Conservation (phyloP, 2,888 invertebrate genomes). For the Polietes domitor region DNA sequence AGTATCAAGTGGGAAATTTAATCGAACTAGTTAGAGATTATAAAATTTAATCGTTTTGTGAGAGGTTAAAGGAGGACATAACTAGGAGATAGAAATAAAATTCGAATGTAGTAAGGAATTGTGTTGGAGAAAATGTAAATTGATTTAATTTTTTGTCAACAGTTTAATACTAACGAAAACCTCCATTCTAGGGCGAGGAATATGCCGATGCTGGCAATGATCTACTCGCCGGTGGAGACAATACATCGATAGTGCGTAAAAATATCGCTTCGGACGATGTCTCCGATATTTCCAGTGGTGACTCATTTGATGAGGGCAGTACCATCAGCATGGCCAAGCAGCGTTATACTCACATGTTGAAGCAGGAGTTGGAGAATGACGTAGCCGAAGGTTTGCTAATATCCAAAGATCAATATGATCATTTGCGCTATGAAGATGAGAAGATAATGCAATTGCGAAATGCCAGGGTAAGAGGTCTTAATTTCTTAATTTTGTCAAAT, state of each 20-base stretch:
- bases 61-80: too few species aligned
- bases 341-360: constrained; percentile 73
- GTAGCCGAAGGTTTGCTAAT: constrained; percentile 81
- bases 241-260: neutral
- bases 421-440: constrained; percentile 83
- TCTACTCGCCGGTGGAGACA: neutral
- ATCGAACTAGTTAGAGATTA: too few species aligned
- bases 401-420: constrained; percentile 82
- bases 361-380: constrained; percentile 76
- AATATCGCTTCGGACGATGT: constrained; percentile 70
- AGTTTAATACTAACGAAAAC: too few species aligned
- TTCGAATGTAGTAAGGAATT: too few species aligned
- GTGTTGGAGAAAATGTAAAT: too few species aligned
- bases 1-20: too few species aligned
- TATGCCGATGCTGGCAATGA: neutral
- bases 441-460: constrained; percentile 82
- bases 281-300: constrained; percentile 74
- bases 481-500: too few species aligned
- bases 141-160: too few species aligned
- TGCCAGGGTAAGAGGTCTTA: constrained; percentile 80
- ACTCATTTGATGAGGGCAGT: constrained; percentile 71
- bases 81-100: too few species aligned
- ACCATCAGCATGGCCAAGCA: constrained; percentile 73
- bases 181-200: too few species aligned
- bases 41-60: too few species aligned